Percentiles rank a stretch among this genome's conserved stretches.
phyloP scores from a whole-genome alignment of 2,888 invertebrate genomes.

The Zygaena filipendulae region DNA sequence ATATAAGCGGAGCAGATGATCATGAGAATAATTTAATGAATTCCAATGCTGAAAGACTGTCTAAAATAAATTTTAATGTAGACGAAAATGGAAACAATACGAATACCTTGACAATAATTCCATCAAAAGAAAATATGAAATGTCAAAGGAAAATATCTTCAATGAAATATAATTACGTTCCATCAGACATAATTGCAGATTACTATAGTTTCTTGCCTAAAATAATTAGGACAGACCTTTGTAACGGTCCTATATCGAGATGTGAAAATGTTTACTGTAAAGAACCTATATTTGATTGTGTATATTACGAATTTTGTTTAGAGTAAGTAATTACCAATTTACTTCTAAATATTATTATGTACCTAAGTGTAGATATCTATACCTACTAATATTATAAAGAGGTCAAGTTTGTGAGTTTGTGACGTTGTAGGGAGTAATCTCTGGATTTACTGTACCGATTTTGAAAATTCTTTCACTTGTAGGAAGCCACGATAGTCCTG shows the following conservation, averaged over 20 bases:
- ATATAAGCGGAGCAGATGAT: conserved; percentile 24
- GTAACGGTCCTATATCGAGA: conserved; percentile 47
- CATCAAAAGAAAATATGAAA: conserved; percentile 11
- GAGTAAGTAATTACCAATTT: conserved; percentile 41
- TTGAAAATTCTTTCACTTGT: no score
- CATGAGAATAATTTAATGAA: no score
- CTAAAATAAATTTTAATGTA: conserved; percentile 18
- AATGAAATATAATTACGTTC: conserved; percentile 28
- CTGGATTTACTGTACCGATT: no score
- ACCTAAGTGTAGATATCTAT: no score
- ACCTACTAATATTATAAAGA: no score
- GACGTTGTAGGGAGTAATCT: no score
- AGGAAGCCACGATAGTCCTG: no score
- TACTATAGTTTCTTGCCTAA: conserved; percentile 37
- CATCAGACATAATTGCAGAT: conserved; percentile 35
- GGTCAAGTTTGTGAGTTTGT: no score
- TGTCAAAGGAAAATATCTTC: conserved; percentile 19
- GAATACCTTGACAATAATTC: conserved; percentile 3
- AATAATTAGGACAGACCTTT: conserved; percentile 37
- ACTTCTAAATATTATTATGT: no score
- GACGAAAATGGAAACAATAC: conserved; percentile 10
- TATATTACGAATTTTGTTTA: conserved; percentile 43
- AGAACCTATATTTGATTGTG: conserved; percentile 46
- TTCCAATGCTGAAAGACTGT: conserved; percentile 10
- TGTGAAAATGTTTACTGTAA: conserved; percentile 51